These are phyloP conservation scores for Natrix natrix DNA, from an alignment of 2,797 vertebrate genomes.

Conservation along the genomic window DNA sequence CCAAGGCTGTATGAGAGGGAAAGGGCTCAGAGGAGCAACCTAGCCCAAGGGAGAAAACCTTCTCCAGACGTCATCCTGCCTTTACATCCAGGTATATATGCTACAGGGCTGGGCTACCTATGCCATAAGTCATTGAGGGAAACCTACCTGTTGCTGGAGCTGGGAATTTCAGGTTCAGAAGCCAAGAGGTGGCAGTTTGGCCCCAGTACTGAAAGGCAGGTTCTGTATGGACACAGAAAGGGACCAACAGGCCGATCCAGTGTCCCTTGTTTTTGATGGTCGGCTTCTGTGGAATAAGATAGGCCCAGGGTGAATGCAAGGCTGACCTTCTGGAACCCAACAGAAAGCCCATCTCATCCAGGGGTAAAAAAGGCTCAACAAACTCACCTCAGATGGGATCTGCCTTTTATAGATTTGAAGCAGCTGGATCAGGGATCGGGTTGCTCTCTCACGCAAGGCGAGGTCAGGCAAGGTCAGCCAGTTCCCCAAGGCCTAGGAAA, in stretches of 20 bases:
- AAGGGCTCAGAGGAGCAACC: not conserved
- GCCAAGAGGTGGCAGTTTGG: not conserved
- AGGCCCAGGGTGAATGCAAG: no score
- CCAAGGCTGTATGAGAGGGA: not conserved
- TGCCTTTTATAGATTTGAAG: no score
- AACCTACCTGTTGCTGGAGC: not conserved
- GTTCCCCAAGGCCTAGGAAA: not conserved
- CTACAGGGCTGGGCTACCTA: no score
- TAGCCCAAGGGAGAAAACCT: not conserved
- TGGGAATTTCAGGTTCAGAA: not conserved
- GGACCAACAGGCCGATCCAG: not conserved
- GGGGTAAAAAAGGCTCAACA: not conserved
- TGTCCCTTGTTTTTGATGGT: not conserved
- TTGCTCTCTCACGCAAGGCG: not conserved
- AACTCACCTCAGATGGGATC: not conserved
- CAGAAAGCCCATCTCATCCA: no score
- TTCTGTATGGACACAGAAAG: not conserved
- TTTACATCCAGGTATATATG: not conserved
- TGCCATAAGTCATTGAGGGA: not conserved
- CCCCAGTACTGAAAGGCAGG: not conserved
- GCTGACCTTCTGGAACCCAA: no score
- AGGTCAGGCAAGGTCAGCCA: no score
- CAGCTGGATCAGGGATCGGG: not conserved
- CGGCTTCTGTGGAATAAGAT: not conserved
- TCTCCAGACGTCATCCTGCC: rapidly evolving